Percentiles rank a stretch among this genome's conserved stretches.
Conservation (phyloP, 2,888 invertebrate genomes). For the Xestia xanthographa region DNA sequence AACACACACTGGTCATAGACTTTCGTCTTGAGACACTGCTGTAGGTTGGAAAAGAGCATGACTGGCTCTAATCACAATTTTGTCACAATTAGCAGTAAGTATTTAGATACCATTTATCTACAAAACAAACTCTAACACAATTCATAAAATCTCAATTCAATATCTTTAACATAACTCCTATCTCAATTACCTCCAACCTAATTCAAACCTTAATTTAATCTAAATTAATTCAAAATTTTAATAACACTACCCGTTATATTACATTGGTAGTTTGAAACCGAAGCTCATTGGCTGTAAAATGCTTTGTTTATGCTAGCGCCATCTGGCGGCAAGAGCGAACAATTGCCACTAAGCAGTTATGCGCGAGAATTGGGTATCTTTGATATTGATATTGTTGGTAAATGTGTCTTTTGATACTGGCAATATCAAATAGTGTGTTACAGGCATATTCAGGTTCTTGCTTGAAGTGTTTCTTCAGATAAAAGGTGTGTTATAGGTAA, state of each 20-base stretch:
- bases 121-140: neutral
- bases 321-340: constrained; percentile 70
- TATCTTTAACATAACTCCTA: neutral
- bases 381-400: constrained; percentile 52
- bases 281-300: constrained; percentile 72
- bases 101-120: neutral
- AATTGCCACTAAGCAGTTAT: constrained; percentile 52
- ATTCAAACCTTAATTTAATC: constrained; percentile 21
- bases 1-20: too few relatives aligned
- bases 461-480: neutral
- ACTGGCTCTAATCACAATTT: neutral
- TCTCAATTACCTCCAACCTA: constrained; percentile 12
- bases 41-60: neutral
- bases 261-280: constrained; percentile 74
- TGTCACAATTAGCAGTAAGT: neutral
- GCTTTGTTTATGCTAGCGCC: constrained; percentile 78
- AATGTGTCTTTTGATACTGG: constrained; percentile 23
- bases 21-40: too few relatives aligned
- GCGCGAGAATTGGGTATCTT: constrained; percentile 49
- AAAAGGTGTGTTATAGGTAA: neutral
- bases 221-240: constrained; percentile 57
- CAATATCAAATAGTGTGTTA: constrained; percentile 24
- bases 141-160: neutral
- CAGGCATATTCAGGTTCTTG: neutral
- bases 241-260: constrained; percentile 52